A percentile compares a stretch with the other conserved stretches of the same genome.
Evolutionary conservation across 1,140 invertebrate genomes (phyloP).

Genomic region (Macrostomum lignano): DNA sequence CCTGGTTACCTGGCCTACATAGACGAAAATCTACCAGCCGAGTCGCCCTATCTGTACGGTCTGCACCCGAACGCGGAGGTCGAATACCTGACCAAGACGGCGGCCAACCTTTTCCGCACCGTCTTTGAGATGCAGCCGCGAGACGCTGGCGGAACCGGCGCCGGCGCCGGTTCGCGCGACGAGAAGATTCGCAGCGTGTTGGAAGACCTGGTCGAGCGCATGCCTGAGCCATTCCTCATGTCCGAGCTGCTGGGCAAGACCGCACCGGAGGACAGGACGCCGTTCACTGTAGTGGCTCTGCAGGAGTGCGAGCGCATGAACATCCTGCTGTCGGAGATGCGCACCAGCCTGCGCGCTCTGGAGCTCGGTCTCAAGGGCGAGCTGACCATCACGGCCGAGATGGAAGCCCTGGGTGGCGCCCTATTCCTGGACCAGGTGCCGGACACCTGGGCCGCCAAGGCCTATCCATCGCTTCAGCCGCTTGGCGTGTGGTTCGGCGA

Average conservation of each 20-base stretch:
- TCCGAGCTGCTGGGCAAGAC: slow-evolving; percentile 62
- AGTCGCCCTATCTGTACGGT: slow-evolving; percentile 69
- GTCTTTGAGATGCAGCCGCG: slow-evolving; percentile 84
- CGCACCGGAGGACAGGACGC: slow-evolving; percentile 54
- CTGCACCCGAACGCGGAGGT: slow-evolving; percentile 86
- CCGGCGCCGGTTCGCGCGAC: slow-evolving; percentile 58
- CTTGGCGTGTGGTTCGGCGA: slow-evolving; percentile 71
- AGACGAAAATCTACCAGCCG: slow-evolving; percentile 59
- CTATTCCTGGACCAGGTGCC: slow-evolving; percentile 72
- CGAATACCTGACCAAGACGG: slow-evolving; percentile 62
- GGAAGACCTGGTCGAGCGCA: slow-evolving; percentile 70
- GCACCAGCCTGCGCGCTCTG: slow-evolving; percentile 56
- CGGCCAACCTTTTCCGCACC: slow-evolving; percentile 62
- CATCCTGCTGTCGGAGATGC: slow-evolving; percentile 55
- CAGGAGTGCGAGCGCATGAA: slow-evolving; percentile 93
- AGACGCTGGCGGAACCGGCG: slow-evolving; percentile 49
- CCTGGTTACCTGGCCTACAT: slow-evolving; percentile 66
- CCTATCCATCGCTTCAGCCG: slow-evolving; percentile 61
- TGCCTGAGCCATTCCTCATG: slow-evolving; percentile 84
- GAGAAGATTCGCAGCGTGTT: slow-evolving; percentile 61
- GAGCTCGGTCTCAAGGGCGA: slow-evolving; percentile 77
- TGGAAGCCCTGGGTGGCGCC: slow-evolving; percentile 61
- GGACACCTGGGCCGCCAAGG: slow-evolving; percentile 47
- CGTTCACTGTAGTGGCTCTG: slow-evolving; percentile 76
- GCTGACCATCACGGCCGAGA: slow-evolving; percentile 69